These are phyloP conservation scores for Parauchenoglanis punctatus DNA, from an alignment of 2,797 vertebrate genomes.

Conservation along the genomic window DNA sequence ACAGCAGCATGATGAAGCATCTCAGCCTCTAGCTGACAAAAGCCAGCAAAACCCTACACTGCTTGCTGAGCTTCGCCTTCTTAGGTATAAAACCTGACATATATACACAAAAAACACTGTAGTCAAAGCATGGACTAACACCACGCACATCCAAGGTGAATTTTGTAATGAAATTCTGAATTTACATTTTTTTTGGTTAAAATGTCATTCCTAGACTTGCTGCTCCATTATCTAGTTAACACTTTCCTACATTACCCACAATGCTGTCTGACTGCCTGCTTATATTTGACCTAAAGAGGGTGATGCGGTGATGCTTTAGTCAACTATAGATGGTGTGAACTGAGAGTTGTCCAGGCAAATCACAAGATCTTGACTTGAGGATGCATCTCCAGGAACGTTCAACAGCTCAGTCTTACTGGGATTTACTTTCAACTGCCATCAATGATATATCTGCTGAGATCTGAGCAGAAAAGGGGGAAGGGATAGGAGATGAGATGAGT, in stretches of 20 bases:
- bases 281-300: too few species aligned
- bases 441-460: background rate
- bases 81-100: constrained; percentile 78
- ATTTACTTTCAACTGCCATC: background rate
- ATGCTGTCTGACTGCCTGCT: background rate
- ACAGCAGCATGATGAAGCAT: constrained; percentile 94
- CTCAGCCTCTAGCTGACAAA: constrained; percentile 89
- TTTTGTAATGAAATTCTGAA: background rate
- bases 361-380: background rate
- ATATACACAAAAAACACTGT: background rate
- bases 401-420: background rate
- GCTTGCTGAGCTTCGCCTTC: constrained; percentile 91
- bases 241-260: background rate
- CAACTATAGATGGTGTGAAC: background rate
- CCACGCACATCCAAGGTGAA: background rate
- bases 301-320: background rate
- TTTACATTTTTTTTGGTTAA: too few species aligned
- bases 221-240: background rate
- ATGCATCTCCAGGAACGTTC: background rate
- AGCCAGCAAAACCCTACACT: constrained; percentile 95
- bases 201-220: background rate
- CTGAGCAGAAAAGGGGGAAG: background rate
- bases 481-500: background rate
- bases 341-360: background rate
- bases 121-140: background rate